A percentile compares a stretch with the other conserved stretches of the same genome.
phyloP scores from a whole-genome alignment of 2,797 vertebrate species.

The Lagocephalus sceleratus region DNA sequence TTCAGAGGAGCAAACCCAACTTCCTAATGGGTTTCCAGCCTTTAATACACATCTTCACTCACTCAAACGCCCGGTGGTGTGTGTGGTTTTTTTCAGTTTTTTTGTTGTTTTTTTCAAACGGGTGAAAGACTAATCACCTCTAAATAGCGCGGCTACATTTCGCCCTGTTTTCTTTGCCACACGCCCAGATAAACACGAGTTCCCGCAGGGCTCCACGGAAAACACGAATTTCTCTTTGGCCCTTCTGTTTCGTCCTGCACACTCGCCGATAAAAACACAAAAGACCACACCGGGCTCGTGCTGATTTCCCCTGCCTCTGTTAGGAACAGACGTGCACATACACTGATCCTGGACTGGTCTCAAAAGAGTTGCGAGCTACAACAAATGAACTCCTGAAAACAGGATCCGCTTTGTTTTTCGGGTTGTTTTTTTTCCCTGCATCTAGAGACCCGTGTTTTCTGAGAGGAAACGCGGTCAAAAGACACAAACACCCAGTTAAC shows the following conservation, averaged over 20 bases:
- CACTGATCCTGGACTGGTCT: conserved; percentile 39
- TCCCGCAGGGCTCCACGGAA: conserved; percentile 32
- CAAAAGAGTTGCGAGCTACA: conserved; percentile 61
- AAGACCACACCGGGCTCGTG: conserved; percentile 58
- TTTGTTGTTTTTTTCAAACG: conserved; percentile 2
- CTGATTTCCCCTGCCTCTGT: conserved; percentile 65
- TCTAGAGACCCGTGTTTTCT: too few species aligned
- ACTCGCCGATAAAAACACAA: conserved; percentile 69
- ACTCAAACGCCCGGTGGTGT: too few species aligned
- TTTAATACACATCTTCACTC: too few species aligned
- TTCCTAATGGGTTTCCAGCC: too few species aligned
- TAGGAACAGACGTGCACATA: conserved; percentile 14
- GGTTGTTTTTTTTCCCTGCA: too few species aligned
- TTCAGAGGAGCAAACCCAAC: too few species aligned
- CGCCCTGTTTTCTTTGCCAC: conserved; percentile 27
- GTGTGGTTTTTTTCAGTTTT: too few species aligned
- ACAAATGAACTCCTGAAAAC: conserved; percentile 58
- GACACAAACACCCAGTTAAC: too few species aligned
- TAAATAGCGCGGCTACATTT: conserved; percentile 14
- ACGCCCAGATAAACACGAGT: conserved; percentile 19
- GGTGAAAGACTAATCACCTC: conserved; percentile 7
- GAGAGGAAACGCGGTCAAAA: too few species aligned
- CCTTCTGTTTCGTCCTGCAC: conserved; percentile 51
- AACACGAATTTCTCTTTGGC: conserved; percentile 55
- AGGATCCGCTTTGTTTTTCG: conserved; percentile 26